Conservation (phyloP, 2,113 vertebrate genomes). For the Trematocara macrostoma region DNA sequence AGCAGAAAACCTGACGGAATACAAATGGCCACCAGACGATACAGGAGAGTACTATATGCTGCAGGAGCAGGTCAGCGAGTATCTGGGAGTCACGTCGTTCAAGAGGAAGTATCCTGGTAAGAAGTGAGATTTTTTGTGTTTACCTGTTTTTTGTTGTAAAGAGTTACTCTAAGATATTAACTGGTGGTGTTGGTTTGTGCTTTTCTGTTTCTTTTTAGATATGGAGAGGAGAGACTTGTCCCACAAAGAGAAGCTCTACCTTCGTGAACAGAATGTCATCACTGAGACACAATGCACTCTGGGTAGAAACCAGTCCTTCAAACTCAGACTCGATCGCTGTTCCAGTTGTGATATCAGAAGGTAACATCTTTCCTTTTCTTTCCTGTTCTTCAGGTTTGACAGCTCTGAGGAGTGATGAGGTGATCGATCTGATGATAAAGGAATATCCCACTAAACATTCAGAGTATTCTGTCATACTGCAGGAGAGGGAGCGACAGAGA, state of each 20-base stretch:
- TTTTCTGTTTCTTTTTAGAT: slow-evolving; percentile 71
- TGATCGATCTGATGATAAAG: slow-evolving; percentile 99
- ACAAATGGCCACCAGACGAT: slow-evolving; percentile 97
- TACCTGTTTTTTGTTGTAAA: background rate
- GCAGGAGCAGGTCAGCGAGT: slow-evolving; percentile 98
- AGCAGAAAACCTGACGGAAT: slow-evolving; percentile 95
- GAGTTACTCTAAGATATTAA: background rate
- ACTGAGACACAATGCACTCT: slow-evolving; percentile 97
- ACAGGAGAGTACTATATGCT: slow-evolving; percentile 97
- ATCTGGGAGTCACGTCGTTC: slow-evolving; percentile 96
- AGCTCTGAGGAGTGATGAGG: slow-evolving; percentile 94
- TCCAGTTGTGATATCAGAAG: background rate
- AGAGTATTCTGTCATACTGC: slow-evolving; percentile 94
- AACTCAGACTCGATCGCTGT: background rate
- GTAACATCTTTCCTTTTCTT: background rate
- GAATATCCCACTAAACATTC: slow-evolving; percentile 95
- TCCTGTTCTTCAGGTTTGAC: slow-evolving; percentile 80
- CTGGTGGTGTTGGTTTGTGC: background rate
- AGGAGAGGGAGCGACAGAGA: slow-evolving; percentile 91
- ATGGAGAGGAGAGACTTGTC: slow-evolving; percentile 96
- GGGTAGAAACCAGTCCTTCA: slow-evolving; percentile 71
- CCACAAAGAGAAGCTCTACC: slow-evolving; percentile 96
- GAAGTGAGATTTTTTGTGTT: background rate
- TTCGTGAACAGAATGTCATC: slow-evolving; percentile 95
- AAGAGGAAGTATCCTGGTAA: slow-evolving; percentile 98